These are phyloP conservation scores for Paramormyrops kingsleyae DNA, from an alignment of 2,113 vertebrate species.

Conservation along the genomic window DNA sequence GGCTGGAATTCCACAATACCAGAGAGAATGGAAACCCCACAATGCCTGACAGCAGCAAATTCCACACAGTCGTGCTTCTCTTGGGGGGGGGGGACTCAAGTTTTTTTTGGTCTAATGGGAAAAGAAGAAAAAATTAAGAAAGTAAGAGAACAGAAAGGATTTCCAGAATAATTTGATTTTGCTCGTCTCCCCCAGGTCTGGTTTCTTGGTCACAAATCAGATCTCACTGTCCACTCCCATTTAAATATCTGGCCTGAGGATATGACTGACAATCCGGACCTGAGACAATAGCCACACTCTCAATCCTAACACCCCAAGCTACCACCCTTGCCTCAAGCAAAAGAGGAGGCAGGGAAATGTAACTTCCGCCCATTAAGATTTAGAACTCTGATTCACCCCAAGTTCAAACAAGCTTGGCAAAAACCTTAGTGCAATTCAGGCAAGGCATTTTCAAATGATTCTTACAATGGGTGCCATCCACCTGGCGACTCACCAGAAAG, in stretches of 20 bases:
- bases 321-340: neutral
- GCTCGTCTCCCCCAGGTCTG: neutral
- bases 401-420: neutral
- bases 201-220: slow-evolving; percentile 5
- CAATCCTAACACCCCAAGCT: neutral
- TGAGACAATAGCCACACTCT: neutral
- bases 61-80: slow-evolving; percentile 55
- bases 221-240: neutral
- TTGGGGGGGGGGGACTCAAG: slow-evolving; percentile 27
- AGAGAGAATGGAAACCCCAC: slow-evolving; percentile 52
- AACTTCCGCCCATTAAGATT: neutral
- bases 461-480: neutral
- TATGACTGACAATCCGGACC: slow-evolving; percentile 9
- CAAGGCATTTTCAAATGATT: neutral
- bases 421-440: neutral
- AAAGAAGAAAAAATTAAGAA: slow-evolving; percentile 1
- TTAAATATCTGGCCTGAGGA: slow-evolving; percentile 7
- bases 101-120: slow-evolving; percentile 23
- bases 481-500: neutral
- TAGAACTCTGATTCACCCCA: neutral
- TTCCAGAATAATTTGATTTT: slow-evolving; percentile 20
- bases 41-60: slow-evolving; percentile 68
- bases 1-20: slow-evolving; percentile 66
- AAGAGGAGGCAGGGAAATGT: neutral
- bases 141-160: neutral